Evolutionary conservation across 2,888 invertebrate genomes (phyloP).

Genomic region (Priocnemis perturbator): DNA sequence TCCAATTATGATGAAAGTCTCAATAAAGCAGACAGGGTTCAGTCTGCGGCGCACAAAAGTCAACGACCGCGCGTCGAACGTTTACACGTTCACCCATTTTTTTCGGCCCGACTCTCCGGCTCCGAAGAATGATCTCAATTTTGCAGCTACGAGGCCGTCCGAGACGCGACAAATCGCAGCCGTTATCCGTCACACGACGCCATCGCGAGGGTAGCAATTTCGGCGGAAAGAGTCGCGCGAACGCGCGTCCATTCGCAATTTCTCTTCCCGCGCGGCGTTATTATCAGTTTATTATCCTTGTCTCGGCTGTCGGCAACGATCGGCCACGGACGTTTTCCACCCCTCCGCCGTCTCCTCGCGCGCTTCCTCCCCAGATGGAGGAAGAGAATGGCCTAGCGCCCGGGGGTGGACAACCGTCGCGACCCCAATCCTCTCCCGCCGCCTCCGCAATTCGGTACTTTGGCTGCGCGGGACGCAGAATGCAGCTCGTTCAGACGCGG

Average conservation of each 20-base stretch:
- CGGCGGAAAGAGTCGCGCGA: too few relatives aligned
- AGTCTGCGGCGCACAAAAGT: too few relatives aligned
- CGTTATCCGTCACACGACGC: too few relatives aligned
- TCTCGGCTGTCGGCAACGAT: constrained; percentile 37
- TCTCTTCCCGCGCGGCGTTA: constrained; percentile 31
- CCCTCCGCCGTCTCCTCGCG: constrained; percentile 19
- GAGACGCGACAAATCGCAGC: too few relatives aligned
- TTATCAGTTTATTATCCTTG: constrained; percentile 54
- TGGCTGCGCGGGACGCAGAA: constrained; percentile 22
- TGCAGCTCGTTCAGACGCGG: constrained; percentile 31
- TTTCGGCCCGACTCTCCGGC: too few relatives aligned
- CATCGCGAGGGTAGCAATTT: too few relatives aligned
- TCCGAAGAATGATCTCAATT: too few relatives aligned
- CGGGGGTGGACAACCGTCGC: constrained; percentile 27
- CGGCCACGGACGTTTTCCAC: constrained; percentile 4
- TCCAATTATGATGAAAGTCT: too few relatives aligned
- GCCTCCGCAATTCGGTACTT: background rate
- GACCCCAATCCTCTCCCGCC: background rate
- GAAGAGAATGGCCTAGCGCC: background rate
- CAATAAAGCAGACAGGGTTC: too few relatives aligned
- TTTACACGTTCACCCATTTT: too few relatives aligned
- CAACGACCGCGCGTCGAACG: too few relatives aligned
- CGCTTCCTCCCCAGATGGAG: background rate
- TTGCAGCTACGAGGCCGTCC: too few relatives aligned
- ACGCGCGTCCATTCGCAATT: background rate